A percentile compares a stretch with the other conserved stretches of the same genome.
phyloP scores from a whole-genome alignment of 35 echinoderm and acorn worm species.

The Holothuria glaberrima region DNA sequence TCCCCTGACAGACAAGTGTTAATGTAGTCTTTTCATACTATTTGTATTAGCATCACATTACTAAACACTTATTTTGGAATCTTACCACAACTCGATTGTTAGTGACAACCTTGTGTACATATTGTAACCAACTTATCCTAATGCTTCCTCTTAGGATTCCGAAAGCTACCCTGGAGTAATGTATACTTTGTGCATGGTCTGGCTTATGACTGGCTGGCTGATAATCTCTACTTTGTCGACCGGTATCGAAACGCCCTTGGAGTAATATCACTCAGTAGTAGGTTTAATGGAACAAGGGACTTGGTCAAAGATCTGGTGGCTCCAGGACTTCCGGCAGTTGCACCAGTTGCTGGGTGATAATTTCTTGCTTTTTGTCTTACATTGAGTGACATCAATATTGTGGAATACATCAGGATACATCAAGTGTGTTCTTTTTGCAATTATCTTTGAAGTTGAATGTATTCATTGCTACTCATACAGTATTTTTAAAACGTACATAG shows the following conservation, averaged over 20 bases:
- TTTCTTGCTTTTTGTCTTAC: not conserved
- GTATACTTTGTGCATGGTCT: not conserved
- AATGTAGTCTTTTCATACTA: too few relatives aligned
- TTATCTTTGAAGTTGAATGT: too few relatives aligned
- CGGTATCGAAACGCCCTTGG: not conserved
- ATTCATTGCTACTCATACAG: too few relatives aligned
- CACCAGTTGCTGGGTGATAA: conserved; percentile 64
- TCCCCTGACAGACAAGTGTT: too few relatives aligned
- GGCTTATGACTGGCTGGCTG: conserved; percentile 70
- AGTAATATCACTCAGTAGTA: conserved; percentile 35
- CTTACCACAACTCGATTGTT: too few relatives aligned
- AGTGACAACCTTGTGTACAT: not conserved
- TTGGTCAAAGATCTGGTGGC: not conserved
- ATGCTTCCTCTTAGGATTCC: not conserved
- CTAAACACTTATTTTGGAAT: too few relatives aligned
- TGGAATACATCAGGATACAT: too few relatives aligned
- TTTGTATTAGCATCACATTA: too few relatives aligned
- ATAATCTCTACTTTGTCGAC: conserved; percentile 62
- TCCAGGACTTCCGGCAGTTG: conserved; percentile 37
- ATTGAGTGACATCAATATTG: too few relatives aligned
- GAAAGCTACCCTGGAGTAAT: not conserved
- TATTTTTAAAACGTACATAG: too few relatives aligned
- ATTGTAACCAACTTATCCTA: not conserved
- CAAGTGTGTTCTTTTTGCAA: too few relatives aligned
- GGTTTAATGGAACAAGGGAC: not conserved